Percentiles rank a stretch among this genome's conserved stretches.
These are phyloP conservation scores for Rhopalosiphum padi DNA, from an alignment of 1,140 invertebrate species.

Conservation along the genomic window DNA sequence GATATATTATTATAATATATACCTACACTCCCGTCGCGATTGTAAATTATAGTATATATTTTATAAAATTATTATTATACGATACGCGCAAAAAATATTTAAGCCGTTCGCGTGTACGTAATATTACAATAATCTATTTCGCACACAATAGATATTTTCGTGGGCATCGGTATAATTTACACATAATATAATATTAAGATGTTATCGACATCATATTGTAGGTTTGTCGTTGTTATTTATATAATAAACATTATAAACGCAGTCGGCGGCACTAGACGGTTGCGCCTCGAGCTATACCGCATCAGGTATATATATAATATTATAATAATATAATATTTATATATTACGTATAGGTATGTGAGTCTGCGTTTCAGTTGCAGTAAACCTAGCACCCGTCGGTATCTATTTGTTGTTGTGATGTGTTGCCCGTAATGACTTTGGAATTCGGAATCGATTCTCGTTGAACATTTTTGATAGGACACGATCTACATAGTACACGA, in stretches of 20 bases:
- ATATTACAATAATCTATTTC: slow-evolving; percentile 11
- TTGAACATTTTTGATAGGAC: neutral
- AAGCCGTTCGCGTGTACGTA: neutral
- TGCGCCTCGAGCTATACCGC: neutral
- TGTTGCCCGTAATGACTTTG: neutral
- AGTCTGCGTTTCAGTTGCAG: neutral
- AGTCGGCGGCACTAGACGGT: neutral
- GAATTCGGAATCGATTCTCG: neutral
- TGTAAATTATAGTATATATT: neutral
- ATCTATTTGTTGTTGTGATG: neutral
- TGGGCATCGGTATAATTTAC: too few relatives aligned
- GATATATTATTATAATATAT: neutral
- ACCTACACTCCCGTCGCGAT: neutral
- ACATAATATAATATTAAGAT: neutral
- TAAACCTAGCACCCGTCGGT: neutral
- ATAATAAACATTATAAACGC: neutral
- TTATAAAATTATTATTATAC: neutral
- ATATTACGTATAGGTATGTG: neutral
- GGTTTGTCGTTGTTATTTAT: neutral
- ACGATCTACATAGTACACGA: neutral
- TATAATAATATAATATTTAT: neutral
- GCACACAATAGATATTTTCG: neutral
- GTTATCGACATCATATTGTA: neutral
- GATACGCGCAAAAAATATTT: neutral
- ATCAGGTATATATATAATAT: neutral